Percentiles rank a stretch among this genome's conserved stretches.
phyloP scores from a whole-genome alignment of 2,797 vertebrate species.

The Hydrolagus colliei region DNA sequence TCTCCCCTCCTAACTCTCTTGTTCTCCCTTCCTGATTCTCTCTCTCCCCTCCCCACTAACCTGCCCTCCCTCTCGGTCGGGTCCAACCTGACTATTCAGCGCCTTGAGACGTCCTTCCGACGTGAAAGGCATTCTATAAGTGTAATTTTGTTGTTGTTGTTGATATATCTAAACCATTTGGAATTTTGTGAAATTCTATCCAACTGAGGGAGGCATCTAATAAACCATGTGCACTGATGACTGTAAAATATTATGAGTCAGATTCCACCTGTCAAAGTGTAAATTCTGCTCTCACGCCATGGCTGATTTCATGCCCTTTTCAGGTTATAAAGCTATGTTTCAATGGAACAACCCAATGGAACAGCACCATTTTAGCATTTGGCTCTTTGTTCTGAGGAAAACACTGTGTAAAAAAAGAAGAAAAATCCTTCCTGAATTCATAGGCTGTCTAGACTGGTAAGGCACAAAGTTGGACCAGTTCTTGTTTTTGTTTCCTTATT shows the following conservation, averaged over 20 bases:
- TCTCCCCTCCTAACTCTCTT: too few relatives aligned
- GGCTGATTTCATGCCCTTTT: conserved; percentile 5
- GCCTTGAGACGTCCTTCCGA: too few relatives aligned
- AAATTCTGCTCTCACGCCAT: not conserved
- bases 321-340: not conserved
- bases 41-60: too few relatives aligned
- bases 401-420: not conserved
- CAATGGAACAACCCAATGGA: not conserved
- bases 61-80: too few relatives aligned
- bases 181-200: not conserved
- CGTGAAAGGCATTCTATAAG: too few relatives aligned
- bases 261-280: not conserved
- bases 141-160: too few relatives aligned
- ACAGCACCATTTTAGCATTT: not conserved
- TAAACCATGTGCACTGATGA: not conserved
- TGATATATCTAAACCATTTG: not conserved
- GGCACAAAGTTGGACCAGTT: not conserved
- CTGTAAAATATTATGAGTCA: not conserved
- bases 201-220: not conserved
- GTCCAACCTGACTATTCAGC: too few relatives aligned
- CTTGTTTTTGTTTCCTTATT: not conserved
- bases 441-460: not conserved
- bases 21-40: too few relatives aligned
- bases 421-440: not conserved
- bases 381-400: not conserved